Percentiles rank a stretch among this genome's conserved stretches.
phyloP scores from a whole-genome alignment of 1,140 invertebrate genomes.

The Neuroterus valhalla region DNA sequence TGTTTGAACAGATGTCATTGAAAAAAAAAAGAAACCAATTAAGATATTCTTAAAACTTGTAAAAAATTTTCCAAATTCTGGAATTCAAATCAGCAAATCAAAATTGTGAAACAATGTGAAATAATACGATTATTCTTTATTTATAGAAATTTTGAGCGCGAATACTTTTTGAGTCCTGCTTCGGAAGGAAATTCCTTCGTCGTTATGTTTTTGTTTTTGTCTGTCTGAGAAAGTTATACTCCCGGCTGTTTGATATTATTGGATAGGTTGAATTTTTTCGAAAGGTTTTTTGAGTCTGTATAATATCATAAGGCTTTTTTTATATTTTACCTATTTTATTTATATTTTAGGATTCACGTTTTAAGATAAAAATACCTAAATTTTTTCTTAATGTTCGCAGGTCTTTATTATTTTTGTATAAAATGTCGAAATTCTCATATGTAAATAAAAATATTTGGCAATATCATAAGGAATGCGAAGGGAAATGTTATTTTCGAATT shows the following conservation, averaged over 20 bases:
- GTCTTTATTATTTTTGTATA: neutral
- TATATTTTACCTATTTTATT: too few relatives aligned
- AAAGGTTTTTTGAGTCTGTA: too few relatives aligned
- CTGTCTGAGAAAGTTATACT: neutral
- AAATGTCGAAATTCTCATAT: neutral
- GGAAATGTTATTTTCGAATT: constrained; percentile 28
- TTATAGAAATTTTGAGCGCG: neutral
- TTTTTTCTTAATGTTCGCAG: neutral
- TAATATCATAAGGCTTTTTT: too few relatives aligned
- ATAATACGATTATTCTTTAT: too few relatives aligned
- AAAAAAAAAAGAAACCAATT: too few relatives aligned
- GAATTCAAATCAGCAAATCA: too few relatives aligned
- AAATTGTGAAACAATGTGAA: too few relatives aligned
- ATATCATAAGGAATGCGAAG: constrained; percentile 14
- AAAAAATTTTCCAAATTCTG: too few relatives aligned
- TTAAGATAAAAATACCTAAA: neutral
- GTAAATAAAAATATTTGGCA: neutral
- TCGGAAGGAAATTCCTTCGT: neutral
- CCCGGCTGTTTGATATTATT: too few relatives aligned
- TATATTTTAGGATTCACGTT: too few relatives aligned
- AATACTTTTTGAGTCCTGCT: constrained; percentile 1
- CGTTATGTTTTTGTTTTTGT: constrained; percentile 8
- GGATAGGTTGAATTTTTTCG: too few relatives aligned
- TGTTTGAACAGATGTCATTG: neutral
- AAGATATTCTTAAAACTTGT: too few relatives aligned